Conservation (phyloP, 2,113 vertebrate genomes). For the Sebastes schlegelii region DNA sequence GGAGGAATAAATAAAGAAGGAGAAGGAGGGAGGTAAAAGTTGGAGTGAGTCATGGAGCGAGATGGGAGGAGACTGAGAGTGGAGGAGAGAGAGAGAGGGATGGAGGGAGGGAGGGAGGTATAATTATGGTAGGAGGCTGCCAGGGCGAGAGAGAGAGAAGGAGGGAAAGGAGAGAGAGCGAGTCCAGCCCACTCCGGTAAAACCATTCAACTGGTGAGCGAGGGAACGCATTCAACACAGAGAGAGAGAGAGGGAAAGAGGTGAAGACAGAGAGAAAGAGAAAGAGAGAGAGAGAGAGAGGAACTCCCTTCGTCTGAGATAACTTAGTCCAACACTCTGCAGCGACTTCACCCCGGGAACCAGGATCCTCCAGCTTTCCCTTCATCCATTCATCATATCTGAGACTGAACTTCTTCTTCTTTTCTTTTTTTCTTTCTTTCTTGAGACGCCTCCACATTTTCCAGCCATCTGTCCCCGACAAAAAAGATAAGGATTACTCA, state of each 20-base stretch:
- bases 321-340: slow-evolving; percentile 69
- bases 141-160: slow-evolving; percentile 58
- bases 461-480: slow-evolving; percentile 74
- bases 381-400: slow-evolving; percentile 63
- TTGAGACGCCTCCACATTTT: slow-evolving; percentile 49
- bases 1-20: background rate
- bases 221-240: slow-evolving; percentile 64
- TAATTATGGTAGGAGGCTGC: slow-evolving; percentile 72
- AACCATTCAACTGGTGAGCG: slow-evolving; percentile 79
- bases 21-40: slow-evolving; percentile 49
- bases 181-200: slow-evolving; percentile 78
- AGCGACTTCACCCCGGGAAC: slow-evolving; percentile 59
- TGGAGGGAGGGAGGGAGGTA: slow-evolving; percentile 50
- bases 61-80: slow-evolving; percentile 61
- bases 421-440: slow-evolving; percentile 51
- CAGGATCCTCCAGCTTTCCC: slow-evolving; percentile 43
- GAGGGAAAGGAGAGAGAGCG: slow-evolving; percentile 57
- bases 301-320: slow-evolving; percentile 71
- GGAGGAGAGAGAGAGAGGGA: slow-evolving; percentile 26
- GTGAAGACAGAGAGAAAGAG: slow-evolving; percentile 41
- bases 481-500: slow-evolving; percentile 74
- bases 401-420: slow-evolving; percentile 30
- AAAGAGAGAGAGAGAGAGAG: slow-evolving; percentile 56
- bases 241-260: slow-evolving; percentile 41
- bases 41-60: slow-evolving; percentile 62